Evolutionary conservation across 1,140 invertebrate species (phyloP), one percentile per base, ranked within the genome.

Genomic region (Daktulosphaira vitifoliae): DNA sequence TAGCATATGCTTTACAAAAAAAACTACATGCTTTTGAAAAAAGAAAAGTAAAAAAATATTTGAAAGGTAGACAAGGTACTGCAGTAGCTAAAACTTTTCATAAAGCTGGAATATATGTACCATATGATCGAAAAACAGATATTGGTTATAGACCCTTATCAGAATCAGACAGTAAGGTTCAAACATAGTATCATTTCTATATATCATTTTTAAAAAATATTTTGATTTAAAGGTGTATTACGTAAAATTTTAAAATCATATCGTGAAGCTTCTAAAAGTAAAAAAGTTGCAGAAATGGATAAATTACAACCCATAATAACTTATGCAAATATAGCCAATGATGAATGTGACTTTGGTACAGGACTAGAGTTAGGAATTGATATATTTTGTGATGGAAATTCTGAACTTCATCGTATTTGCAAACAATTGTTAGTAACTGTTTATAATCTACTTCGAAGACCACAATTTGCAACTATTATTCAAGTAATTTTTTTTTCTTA

Each of bases 321-420:
- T 38, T 82, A 82, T 70, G 84, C 89, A 7, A 89, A 84, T 71
- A 93, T 93, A 74, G 91, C 92, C 2, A 86, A 88, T 67, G 93
- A 96, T 74, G 93, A 96, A 75, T 92, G 89, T 74, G 93, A 96
- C 75, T 95, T 93, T 78, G 93, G 92, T 1, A 92, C 89, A 52
- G 87, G 89, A 5, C 72, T 96, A 2, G 92, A 97, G 76, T 76
- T 93, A 25, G 92, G 90, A 0, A 81, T 92, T 37, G 84, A 92
- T 76, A 73, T 96, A 16, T 91, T 96, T 72, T 83, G 80, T 66
- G 88, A 82, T 71, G 90, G 89, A 1, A 74, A 82, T 62, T 73
- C 80, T 53, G 76, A 80, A 62, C 78, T 95, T 44, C 83, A 94
- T 75, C 75, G 78, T 23, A 81, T 79, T 52, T 78, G 84, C 2